Evolutionary conservation across 2,888 invertebrate species (phyloP).

Genomic region (Hypselothyrea guttata): DNA sequence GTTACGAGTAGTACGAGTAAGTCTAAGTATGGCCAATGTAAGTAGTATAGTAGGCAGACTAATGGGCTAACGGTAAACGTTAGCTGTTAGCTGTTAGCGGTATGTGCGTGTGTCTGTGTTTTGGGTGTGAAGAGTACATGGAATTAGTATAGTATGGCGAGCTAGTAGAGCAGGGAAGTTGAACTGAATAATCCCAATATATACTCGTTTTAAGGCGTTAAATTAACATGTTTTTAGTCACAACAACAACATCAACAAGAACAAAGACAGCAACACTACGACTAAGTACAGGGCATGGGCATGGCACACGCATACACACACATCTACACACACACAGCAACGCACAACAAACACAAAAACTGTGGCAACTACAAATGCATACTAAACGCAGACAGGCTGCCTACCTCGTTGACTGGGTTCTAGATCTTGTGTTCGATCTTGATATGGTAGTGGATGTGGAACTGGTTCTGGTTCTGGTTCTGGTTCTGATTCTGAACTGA

Average conservation of each 20-base stretch:
- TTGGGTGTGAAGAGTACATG: no score
- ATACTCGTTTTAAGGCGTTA: background rate
- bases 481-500: slow-evolving; percentile 19
- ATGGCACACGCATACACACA: slow-evolving; percentile 41
- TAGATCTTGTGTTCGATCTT: slow-evolving; percentile 10
- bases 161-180: no score
- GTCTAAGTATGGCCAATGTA: background rate
- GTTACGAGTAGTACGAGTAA: background rate
- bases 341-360: slow-evolving; percentile 30
- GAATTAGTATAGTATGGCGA: no score
- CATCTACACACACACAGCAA: slow-evolving; percentile 19
- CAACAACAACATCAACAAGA: slow-evolving; percentile 51
- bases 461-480: background rate
- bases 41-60: slow-evolving; percentile 3
- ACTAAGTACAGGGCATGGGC: slow-evolving; percentile 39
- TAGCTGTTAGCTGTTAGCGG: background rate
- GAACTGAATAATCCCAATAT: no score
- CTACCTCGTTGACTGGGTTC: slow-evolving; percentile 31
- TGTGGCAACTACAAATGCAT: slow-evolving; percentile 28
- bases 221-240: slow-evolving; percentile 7
- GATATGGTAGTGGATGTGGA: slow-evolving; percentile 10
- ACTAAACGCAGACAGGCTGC: slow-evolving; percentile 20
- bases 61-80: background rate
- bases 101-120: background rate
- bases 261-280: slow-evolving; percentile 51